Evolutionary conservation across 1,140 invertebrate genomes (phyloP).

Genomic region (Homalodisca vitripennis): DNA sequence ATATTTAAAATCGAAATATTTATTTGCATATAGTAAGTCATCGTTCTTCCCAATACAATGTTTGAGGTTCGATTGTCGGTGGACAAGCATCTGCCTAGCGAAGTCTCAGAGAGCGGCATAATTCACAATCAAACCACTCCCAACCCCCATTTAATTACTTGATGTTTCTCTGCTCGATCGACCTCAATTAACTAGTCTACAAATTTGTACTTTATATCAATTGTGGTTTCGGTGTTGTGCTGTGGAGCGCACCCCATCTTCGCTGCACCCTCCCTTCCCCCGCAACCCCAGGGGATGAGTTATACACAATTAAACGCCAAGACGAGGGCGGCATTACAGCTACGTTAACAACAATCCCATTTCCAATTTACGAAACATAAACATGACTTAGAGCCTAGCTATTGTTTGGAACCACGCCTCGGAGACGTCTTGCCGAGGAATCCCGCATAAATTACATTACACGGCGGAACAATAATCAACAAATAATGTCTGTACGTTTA

Average conservation of each 20-base stretch:
- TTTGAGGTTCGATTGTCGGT: no score
- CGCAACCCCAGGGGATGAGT: not conserved
- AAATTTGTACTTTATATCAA: constrained; percentile 9
- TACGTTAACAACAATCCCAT: constrained; percentile 9
- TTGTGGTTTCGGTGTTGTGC: not conserved
- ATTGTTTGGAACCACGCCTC: constrained; percentile 1
- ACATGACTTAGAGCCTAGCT: not conserved
- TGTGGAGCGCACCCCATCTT: not conserved
- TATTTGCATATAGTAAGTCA: no score
- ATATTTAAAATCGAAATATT: no score
- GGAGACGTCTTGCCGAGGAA: not conserved
- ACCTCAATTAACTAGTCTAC: not conserved
- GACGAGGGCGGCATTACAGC: constrained; percentile 5
- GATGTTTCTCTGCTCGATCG: constrained; percentile 1
- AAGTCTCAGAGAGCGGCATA: no score
- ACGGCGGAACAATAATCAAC: constrained; percentile 12
- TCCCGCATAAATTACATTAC: constrained; percentile 6
- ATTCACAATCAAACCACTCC: constrained; percentile 1
- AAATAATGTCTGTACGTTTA: not conserved
- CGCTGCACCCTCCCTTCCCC: not conserved
- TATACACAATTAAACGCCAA: constrained; percentile 8
- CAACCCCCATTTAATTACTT: constrained; percentile 8
- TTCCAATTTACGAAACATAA: constrained; percentile 5
- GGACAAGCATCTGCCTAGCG: no score
- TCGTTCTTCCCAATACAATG: no score